Evolutionary conservation across 30 jellyfish, hydroid and myxozoan genomes (phyloP), one percentile per base, ranked within the genome.

Genomic region (Nemopilema nomurai): DNA sequence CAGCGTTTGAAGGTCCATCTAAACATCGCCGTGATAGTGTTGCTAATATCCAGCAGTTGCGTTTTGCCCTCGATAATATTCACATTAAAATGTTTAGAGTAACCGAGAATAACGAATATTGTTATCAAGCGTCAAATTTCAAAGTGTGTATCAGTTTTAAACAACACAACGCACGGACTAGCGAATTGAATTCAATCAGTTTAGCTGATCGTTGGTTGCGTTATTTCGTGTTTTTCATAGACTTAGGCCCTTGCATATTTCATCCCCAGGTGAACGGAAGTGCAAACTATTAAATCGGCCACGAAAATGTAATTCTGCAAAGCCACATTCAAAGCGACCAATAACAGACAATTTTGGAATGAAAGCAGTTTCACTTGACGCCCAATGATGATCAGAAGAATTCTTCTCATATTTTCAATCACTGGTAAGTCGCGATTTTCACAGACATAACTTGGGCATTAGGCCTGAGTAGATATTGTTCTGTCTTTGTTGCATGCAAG

Each of bases 241-340:
- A 63, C 20, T 24, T 63, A 63, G 29, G 72, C 26, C 29, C 18
- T 4, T 63, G 72, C 72, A 24, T 19, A 19, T 63, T 73, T 73
- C 25, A 28, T 30, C 51, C 63, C 28, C 31, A 52, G 89, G 80
- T 49, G 53, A 66, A 71, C 89, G 89, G 89, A 80, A 80, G 89
- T 41, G 22, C 68, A 81, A n/a, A 20, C 62, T 25, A 49, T 33
- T 80, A 79, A 13, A 32, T 23, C 81, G 67, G 81, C 75, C 82
- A 21, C 62, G 28, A 70, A 71, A 80, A n/a, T 65, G 81, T 69
- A 51, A 80, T 64, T 65, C 81, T 62, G 24, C 57, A 31, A 65
- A 80, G 89, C 81, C 89, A 28, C 89, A 80, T 19, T 16, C 32
- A 32, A 26, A 53, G 28, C 81, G 52, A 24, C 25, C 49, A 62